Percentiles rank a stretch among this genome's conserved stretches.
phyloP scores from a whole-genome alignment of 23 tunicate genomes.

The Trididemnum clinides region DNA sequence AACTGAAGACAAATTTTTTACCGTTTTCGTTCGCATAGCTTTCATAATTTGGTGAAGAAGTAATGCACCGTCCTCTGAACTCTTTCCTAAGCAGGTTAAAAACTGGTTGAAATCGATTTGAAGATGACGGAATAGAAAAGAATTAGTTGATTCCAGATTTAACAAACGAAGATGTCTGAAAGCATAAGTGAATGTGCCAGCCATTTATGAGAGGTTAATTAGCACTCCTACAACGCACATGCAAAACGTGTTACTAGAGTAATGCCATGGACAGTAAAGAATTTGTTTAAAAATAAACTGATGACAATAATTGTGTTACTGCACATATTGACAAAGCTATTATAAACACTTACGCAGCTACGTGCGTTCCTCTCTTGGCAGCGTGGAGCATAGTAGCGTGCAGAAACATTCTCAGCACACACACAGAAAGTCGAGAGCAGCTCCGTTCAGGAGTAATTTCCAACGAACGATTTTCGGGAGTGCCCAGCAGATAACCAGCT shows the following conservation, averaged over 20 bases:
- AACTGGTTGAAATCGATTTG: constrained; percentile 32
- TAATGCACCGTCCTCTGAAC: constrained; percentile 25
- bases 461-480: neutral
- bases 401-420: constrained; percentile 36
- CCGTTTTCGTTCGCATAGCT: neutral
- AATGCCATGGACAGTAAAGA: too few species aligned
- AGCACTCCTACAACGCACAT: too few species aligned
- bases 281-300: too few species aligned
- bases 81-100: constrained; percentile 20
- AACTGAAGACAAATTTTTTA: too few species aligned
- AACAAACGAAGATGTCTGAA: neutral
- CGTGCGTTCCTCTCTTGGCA: neutral
- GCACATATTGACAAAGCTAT: too few species aligned
- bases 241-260: too few species aligned
- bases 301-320: too few species aligned
- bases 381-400: constrained; percentile 25
- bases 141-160: neutral
- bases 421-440: constrained; percentile 19
- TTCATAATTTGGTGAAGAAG: constrained; percentile 35
- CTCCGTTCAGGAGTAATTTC: constrained; percentile 35
- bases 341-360: too few species aligned
- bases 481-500: constrained; percentile 57
- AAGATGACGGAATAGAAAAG: constrained; percentile 20
- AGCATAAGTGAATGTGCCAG: too few species aligned
- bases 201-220: too few species aligned